Evolutionary conservation across 1,140 invertebrate genomes (phyloP), one percentile per base, ranked within the genome.

Genomic region (Musca domestica): DNA sequence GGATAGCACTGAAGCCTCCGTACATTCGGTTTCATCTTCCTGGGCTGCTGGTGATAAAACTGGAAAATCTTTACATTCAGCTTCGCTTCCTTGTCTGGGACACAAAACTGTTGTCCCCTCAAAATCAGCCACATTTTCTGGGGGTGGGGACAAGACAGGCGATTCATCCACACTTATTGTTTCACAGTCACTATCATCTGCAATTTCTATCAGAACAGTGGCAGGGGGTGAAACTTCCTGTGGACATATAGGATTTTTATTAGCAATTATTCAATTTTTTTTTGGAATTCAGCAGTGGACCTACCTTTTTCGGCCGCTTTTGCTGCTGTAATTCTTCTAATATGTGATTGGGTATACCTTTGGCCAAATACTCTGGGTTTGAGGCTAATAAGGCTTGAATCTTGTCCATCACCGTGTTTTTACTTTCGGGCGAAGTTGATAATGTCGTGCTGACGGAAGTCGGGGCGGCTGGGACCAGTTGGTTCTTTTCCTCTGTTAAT

Each of bases 391-490:
- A 70, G 48, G 76, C 72, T 64, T 81, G 76, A 49, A 78, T 71
- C 46, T 76, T 81, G 77, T 83, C 83, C 54, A 78, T 65, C 6
- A 84, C 78, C 34, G 77, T 61, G 20, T 76, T 76, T 51, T 77
- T 82, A 12, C 81, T 76, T 25, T 74, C 76, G 15, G 73, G 48
- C 66, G 66, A 78, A 6, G 74, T 76, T 0, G 79, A 71, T 77
- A 83, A 83, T 78, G 19, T 72, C 72, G 30, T 82, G 83, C 83
- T 86, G 84, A 2, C 83, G 82, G 48, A 7, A n/a, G 47, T 0
- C 15, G 65, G 48, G 85, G 85, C 64, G 83, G 83, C 67, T 84
- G 83, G 85, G n/a, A n/a, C n/a, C n/a, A n/a, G n/a, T n/a, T n/a
- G n/a, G n/a, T n/a, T n/a, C n/a, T n/a, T n/a, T n/a, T n/a, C n/a